phyloP scores from a whole-genome alignment of 2,113 vertebrate species.

The Sinocyclocheilus maitianheensis region DNA sequence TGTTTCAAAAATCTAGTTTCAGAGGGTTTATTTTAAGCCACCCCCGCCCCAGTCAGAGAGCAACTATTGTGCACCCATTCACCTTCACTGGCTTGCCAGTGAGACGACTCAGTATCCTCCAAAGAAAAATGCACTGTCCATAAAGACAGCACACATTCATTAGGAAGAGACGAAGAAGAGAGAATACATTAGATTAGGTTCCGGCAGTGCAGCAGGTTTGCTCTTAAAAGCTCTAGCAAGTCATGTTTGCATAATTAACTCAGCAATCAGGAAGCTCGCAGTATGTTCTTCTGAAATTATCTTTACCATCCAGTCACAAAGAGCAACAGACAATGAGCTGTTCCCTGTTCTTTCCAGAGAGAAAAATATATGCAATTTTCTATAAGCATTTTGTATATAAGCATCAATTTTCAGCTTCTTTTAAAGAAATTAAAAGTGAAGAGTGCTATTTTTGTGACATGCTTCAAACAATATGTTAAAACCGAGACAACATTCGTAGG shows the following conservation, averaged over 20 bases:
- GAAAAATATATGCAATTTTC: background rate
- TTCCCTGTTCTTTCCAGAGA: background rate
- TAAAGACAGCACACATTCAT: constrained; percentile 5
- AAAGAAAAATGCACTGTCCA: background rate
- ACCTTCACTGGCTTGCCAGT: constrained; percentile 10
- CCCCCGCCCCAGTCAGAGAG: background rate
- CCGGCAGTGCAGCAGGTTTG: background rate
- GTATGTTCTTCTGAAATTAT: constrained; percentile 9
- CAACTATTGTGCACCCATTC: background rate
- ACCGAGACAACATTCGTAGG: background rate
- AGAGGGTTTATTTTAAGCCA: background rate
- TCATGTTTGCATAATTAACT: constrained; percentile 42
- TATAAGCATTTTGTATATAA: background rate
- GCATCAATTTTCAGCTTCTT: background rate
- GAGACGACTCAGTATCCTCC: constrained; percentile 10
- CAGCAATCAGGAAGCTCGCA: background rate
- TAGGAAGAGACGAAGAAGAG: background rate
- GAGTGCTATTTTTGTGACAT: background rate
- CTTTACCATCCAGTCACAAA: constrained; percentile 21
- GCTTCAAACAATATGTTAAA: background rate
- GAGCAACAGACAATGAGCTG: background rate
- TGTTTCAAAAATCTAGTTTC: background rate
- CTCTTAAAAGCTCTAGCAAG: constrained; percentile 23
- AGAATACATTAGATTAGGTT: constrained; percentile 4
- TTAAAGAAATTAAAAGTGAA: background rate